Percentiles rank a stretch among this genome's conserved stretches.
Evolutionary conservation across 2,888 invertebrate species (phyloP).

Genomic region (Synergus umbraculus): DNA sequence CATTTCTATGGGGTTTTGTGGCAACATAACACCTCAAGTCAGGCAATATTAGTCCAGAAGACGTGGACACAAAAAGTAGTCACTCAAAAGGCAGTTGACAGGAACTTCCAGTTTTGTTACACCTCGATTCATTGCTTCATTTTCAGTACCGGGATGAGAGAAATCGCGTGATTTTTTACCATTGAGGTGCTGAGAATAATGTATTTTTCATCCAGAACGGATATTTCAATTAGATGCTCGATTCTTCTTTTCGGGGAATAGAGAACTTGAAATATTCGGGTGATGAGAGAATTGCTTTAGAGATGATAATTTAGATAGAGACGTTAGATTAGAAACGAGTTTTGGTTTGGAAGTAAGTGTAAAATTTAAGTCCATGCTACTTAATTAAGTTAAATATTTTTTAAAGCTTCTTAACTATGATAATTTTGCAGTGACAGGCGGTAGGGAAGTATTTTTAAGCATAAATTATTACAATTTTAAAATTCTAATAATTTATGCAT

Average conservation of each 20-base stretch:
- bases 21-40: slow-evolving; percentile 40
- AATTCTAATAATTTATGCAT: not conserved
- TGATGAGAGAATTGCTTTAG: not conserved
- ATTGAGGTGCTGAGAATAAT: not conserved
- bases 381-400: not conserved
- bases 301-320: not conserved
- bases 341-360: not conserved
- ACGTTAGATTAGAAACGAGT: not conserved
- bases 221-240: slow-evolving; percentile 16
- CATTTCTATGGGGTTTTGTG: slow-evolving; percentile 55
- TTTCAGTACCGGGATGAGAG: slow-evolving; percentile 11
- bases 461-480: not conserved
- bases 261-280: not conserved
- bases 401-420: not conserved
- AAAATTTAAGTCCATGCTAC: too few species aligned
- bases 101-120: slow-evolving; percentile 12
- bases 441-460: slow-evolving; percentile 10
- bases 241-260: not conserved
- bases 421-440: not conserved
- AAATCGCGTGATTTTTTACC: slow-evolving; percentile 4
- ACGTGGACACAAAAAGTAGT: slow-evolving; percentile 17
- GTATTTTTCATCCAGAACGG: slow-evolving; percentile 19
- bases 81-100: slow-evolving; percentile 23
- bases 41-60: not conserved
- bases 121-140: slow-evolving; percentile 22